Conservation (phyloP, 2,113 vertebrate genomes). For the Tetrao urogallus region DNA sequence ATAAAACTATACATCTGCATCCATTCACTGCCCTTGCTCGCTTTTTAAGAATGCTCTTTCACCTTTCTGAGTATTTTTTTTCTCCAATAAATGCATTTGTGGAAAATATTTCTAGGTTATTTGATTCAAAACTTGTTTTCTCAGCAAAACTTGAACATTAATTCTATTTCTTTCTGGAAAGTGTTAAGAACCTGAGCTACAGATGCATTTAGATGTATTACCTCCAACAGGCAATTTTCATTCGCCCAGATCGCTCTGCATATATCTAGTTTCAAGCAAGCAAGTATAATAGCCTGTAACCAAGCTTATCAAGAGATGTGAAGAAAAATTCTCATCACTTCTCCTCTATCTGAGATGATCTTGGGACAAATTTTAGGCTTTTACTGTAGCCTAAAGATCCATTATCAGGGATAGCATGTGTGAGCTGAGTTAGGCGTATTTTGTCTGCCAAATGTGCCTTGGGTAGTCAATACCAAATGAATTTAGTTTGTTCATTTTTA, state of each 20-base stretch:
- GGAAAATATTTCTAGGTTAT: neutral
- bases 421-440: neutral
- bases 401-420: neutral
- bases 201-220: neutral
- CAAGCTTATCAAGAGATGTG: neutral
- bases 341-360: neutral
- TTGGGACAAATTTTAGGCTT: neutral
- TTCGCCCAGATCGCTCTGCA: neutral
- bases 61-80: neutral
- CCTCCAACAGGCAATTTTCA: neutral
- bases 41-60: neutral
- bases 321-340: neutral
- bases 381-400: neutral
- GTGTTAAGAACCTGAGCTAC: neutral
- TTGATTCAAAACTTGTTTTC: neutral
- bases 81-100: neutral
- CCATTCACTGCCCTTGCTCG: neutral
- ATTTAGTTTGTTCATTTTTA: neutral
- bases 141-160: neutral
- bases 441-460: neutral
- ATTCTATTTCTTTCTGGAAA: neutral
- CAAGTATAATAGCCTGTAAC: neutral
- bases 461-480: neutral
- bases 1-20: neutral
- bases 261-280: neutral